A percentile compares a stretch with the other conserved stretches of the same genome.
Conservation (phyloP, 2,888 invertebrate species). For the Patella pellucida region DNA sequence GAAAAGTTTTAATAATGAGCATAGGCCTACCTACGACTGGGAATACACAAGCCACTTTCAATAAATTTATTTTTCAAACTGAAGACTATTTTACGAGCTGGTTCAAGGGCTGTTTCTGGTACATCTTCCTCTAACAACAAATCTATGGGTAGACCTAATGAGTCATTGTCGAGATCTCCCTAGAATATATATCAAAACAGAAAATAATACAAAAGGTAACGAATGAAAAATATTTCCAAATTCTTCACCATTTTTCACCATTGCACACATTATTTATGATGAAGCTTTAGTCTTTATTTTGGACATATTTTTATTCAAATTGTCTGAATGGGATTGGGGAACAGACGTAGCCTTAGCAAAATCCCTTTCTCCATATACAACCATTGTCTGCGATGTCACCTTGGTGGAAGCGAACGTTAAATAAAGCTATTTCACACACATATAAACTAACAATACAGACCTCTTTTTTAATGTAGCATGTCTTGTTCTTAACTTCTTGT, state of each 20-base stretch:
- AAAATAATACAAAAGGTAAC: too few species aligned
- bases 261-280: too few species aligned
- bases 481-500: conserved; percentile 42
- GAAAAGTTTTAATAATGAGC: conserved; percentile 44
- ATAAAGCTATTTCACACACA: too few species aligned
- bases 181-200: conserved; percentile 26
- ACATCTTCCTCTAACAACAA: conserved; percentile 78
- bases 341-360: too few species aligned
- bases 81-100: conserved; percentile 77
- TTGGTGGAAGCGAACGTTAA: conserved; percentile 6
- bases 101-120: conserved; percentile 76
- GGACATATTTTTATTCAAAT: too few species aligned
- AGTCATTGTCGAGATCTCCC: conserved; percentile 71
- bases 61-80: conserved; percentile 80
- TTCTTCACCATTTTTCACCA: too few species aligned
- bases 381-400: background rate
- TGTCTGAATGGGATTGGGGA: too few species aligned
- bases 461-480: conserved; percentile 45
- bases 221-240: too few species aligned
- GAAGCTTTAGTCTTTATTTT: too few species aligned
- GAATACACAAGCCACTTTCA: conserved; percentile 78
- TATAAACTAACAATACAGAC: conserved; percentile 30
- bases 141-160: conserved; percentile 75
- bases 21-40: conserved; percentile 70
- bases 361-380: too few species aligned